Evolutionary conservation across 2,888 invertebrate genomes (phyloP).

Genomic region (Cyclophora punctaria): DNA sequence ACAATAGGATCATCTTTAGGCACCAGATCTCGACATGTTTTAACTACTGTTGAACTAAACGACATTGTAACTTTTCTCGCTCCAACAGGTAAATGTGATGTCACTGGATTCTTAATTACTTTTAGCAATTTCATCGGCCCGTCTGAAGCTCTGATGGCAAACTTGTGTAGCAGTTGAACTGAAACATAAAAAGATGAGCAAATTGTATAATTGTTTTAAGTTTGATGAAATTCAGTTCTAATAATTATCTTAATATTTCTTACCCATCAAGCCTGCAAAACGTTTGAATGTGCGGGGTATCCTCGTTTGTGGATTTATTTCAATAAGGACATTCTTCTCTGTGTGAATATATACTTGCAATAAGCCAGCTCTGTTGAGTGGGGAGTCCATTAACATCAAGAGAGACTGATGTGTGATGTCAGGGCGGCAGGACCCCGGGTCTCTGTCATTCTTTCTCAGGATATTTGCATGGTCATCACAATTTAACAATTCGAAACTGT

Average conservation of each 20-base stretch:
- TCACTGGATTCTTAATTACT: slow-evolving; percentile 97
- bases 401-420: slow-evolving; percentile 99
- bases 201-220: background rate
- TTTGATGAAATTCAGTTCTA: background rate
- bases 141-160: slow-evolving; percentile 92
- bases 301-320: slow-evolving; percentile 97
- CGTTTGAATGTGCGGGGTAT: slow-evolving; percentile 97
- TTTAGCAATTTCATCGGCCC: slow-evolving; percentile 92
- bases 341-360: slow-evolving; percentile 97
- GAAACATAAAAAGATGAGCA: slow-evolving; percentile 32
- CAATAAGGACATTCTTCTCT: slow-evolving; percentile 93
- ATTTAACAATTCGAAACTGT: slow-evolving; percentile 91
- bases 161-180: slow-evolving; percentile 98
- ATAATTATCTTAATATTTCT: slow-evolving; percentile 11
- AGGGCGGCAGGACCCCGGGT: slow-evolving; percentile 92
- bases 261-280: slow-evolving; percentile 97
- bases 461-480: slow-evolving; percentile 94
- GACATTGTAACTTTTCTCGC: slow-evolving; percentile 93
- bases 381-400: slow-evolving; percentile 97
- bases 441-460: slow-evolving; percentile 88
- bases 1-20: slow-evolving; percentile 89
- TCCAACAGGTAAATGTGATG: slow-evolving; percentile 95
- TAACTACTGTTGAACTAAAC: slow-evolving; percentile 84
- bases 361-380: slow-evolving; percentile 94
- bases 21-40: slow-evolving; percentile 84